A percentile compares a stretch with the other conserved stretches of the same genome.
Conservation (phyloP, 2,797 vertebrate species). For the Cynopterus sphinx region DNA sequence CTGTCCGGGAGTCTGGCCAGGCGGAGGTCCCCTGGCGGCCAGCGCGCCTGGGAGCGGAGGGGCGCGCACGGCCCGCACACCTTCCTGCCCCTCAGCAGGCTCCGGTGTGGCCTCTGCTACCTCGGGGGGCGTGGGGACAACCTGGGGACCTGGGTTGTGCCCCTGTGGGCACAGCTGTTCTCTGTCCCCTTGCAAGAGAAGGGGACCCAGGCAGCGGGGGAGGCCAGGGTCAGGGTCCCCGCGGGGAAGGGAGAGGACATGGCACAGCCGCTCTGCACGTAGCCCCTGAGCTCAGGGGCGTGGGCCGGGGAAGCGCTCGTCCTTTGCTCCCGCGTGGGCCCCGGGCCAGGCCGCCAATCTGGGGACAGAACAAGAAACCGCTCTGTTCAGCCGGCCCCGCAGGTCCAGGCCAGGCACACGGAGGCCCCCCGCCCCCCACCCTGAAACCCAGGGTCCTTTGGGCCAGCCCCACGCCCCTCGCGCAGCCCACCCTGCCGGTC, state of each 20-base stretch:
- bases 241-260: background rate
- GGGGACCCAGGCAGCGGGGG: background rate
- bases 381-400: background rate
- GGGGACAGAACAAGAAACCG: background rate
- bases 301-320: too few species aligned
- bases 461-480: background rate
- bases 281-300: background rate
- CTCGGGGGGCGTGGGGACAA: background rate
- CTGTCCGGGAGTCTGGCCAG: background rate
- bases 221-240: background rate
- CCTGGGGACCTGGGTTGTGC: background rate
- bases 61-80: background rate
- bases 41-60: too few species aligned
- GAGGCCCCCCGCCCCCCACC: background rate
- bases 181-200: background rate
- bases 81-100: background rate
- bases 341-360: background rate
- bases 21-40: too few species aligned
- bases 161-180: too few species aligned
- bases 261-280: fast-evolving
- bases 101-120: background rate
- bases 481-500: background rate
- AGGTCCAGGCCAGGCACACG: too few species aligned
- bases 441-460: background rate
- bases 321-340: background rate